These are phyloP conservation scores for Gymnoscelis rufifasciata DNA, from an alignment of 2,888 invertebrate species.

Conservation along the genomic window DNA sequence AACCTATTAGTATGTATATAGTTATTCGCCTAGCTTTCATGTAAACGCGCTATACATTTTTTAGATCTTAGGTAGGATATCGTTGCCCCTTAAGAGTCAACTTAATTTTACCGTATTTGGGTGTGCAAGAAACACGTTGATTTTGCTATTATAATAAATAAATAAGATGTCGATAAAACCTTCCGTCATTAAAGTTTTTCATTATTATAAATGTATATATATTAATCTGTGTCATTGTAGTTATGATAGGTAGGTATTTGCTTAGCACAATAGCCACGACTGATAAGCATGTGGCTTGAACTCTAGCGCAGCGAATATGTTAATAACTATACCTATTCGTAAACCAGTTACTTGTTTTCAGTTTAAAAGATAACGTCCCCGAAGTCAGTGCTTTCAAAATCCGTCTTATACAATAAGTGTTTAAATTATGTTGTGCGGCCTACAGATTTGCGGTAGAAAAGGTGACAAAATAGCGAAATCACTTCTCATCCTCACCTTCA, in stretches of 20 bases:
- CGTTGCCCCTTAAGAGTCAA: no score
- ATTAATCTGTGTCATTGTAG: not conserved
- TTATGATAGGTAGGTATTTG: conserved; percentile 5
- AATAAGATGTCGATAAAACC: no score
- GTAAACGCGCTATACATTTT: no score
- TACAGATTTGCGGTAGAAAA: conserved; percentile 53
- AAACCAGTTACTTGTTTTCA: conserved; percentile 48
- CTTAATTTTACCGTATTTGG: no score
- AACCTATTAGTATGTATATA: no score
- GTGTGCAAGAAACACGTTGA: no score
- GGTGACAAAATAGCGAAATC: conserved; percentile 31
- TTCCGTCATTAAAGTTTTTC: no score
- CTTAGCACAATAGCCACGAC: conserved; percentile 24
- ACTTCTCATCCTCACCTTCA: no score
- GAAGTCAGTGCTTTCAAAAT: conserved; percentile 53
- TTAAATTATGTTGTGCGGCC: conserved; percentile 50
- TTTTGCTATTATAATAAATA: no score
- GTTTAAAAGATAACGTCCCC: conserved; percentile 59
- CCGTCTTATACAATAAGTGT: conserved; percentile 33
- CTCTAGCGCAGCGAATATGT: conserved; percentile 31
- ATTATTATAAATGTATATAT: no score
- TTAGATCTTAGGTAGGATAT: no score
- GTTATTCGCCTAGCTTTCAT: no score
- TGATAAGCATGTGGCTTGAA: conserved; percentile 65
- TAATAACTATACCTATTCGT: conserved; percentile 44